A percentile compares a stretch with the other conserved stretches of the same genome.
Evolutionary conservation across 2,113 vertebrate species (phyloP).

Genomic region (Ardeotis arabs): DNA sequence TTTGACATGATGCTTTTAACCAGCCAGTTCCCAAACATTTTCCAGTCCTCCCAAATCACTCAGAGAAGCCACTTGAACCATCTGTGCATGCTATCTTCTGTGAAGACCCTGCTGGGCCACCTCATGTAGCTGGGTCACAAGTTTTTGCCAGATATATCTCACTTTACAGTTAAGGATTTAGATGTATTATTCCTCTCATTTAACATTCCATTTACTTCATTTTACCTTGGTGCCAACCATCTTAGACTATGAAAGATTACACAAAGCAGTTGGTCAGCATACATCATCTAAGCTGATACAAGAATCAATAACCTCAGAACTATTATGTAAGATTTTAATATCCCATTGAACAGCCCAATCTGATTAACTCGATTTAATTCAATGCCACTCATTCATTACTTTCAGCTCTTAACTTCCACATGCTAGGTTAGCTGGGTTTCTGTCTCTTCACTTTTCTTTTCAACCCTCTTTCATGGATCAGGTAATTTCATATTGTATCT

Average conservation of each 20-base stretch:
- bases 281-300: not conserved
- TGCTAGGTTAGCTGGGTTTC: not conserved
- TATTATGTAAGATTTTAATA: not conserved
- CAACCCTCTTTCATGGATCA: not conserved
- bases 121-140: not conserved
- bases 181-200: not conserved
- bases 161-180: not conserved
- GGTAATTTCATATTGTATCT: not conserved
- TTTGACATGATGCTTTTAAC: not conserved
- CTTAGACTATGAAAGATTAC: not conserved
- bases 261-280: not conserved
- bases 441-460: not conserved
- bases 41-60: not conserved
- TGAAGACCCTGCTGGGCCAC: not conserved
- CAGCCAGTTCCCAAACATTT: not conserved
- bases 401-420: not conserved
- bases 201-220: not conserved
- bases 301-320: too few species aligned
- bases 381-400: slow-evolving; percentile 4
- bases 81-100: not conserved
- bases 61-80: not conserved
- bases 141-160: not conserved
- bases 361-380: slow-evolving; percentile 26
- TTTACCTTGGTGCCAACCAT: not conserved
- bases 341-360: not conserved